Base-by-base conservation (phyloP, 2,888 invertebrate genomes). In the Leucoptera coffeella region DNA sequence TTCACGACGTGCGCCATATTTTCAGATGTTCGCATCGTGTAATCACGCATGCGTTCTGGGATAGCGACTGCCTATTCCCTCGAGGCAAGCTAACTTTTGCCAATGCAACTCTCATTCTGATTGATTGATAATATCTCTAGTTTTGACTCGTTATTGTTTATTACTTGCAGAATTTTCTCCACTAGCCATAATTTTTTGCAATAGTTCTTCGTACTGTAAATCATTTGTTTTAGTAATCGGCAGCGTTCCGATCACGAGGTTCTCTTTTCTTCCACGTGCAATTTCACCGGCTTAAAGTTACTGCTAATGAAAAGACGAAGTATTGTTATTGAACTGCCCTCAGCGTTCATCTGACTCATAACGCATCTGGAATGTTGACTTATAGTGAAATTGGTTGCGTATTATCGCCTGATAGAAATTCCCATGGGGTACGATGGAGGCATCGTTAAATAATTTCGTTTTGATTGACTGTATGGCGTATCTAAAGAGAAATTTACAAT, bases 251-350 rank as follows among this genome's bases (percentile, higher is more conserved):
- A 43, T 41, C 36, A 15, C 27, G 23, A 24, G n/a, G 10, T 14
- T 14, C 9, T 23, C 13, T 23, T 28, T 45, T 41, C 40, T 39
- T 37, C 43, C 43, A 39, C 38, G 34, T 40, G 29, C 37, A 36
- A 42, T 45, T 47, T 24, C 43, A 39, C 38, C 38, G 35, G 36
- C 43, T 41, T 42, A 50, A 59, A 59, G 52, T 60, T 59, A 59
- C 47, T 60, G 57, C 53, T 56, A 61, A 59, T 59, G 56, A 54
- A 59, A 62, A 50, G 43, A 49, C 48, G 37, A 42, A 46, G 38
- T 48, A 49, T 50, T 51, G 45, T 50, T 50, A 47, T 50, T 50
- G 47, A 38, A 38, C 37, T 32, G 47, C 52, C 50, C 31, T 32
- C 30, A 44, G 51, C 47, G 34, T 40, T 13, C 22, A 14, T 28